phyloP scores from a whole-genome alignment of 2,797 vertebrate species.

The Myotis planiceps region DNA sequence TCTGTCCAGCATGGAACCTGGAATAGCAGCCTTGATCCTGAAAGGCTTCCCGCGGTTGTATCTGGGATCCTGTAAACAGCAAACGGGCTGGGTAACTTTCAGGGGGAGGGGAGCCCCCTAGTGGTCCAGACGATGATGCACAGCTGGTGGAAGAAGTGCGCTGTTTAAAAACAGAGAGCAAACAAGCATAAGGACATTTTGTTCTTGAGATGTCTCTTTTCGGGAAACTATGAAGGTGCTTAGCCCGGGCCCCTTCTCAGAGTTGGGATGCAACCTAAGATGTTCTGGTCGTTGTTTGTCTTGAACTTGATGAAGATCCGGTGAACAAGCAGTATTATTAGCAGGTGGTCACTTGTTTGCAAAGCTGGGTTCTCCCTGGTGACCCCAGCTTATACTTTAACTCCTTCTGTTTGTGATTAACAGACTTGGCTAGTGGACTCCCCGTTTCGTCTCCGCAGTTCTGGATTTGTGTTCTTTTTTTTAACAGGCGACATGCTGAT shows the following conservation, averaged over 20 bases:
- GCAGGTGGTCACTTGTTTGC: neutral
- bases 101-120: neutral
- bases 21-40: neutral
- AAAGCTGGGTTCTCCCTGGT: neutral
- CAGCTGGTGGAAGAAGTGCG: neutral
- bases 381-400: neutral
- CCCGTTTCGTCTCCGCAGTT: neutral
- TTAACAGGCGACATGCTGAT: slow-evolving; percentile 96
- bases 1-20: neutral
- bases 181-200: neutral
- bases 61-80: neutral
- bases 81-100: neutral
- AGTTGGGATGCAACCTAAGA: neutral
- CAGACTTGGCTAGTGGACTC: neutral
- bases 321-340: neutral
- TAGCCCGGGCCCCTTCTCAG: neutral
- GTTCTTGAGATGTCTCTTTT: neutral
- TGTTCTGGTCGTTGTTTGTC: neutral
- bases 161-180: neutral
- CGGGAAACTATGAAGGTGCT: neutral
- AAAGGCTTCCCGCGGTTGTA: neutral
- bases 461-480: slow-evolving; percentile 29
- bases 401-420: neutral
- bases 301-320: neutral
- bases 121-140: neutral